Evolutionary conservation across 2,113 vertebrate species (phyloP), one percentile per base, ranked within the genome.

Genomic region (Spheniscus mendiculus): DNA sequence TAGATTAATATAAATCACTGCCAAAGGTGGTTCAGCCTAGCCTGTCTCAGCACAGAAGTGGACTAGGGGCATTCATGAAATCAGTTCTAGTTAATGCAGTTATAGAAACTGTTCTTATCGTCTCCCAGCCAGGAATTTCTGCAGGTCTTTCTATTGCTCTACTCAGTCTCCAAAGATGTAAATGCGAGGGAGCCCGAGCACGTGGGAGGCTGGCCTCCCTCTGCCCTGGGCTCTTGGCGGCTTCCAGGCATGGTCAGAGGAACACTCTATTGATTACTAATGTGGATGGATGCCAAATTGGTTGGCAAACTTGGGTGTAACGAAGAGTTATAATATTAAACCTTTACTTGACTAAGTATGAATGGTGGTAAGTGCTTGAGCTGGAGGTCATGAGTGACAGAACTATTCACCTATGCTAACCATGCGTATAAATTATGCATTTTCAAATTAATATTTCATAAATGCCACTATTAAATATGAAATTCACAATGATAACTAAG

Each of bases 371-470:
- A 92, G 21, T 45, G 23, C 67, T 79, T 6, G 11, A 82, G 49
- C 45, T 26, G 27, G 80, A 94, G 86, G 83, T 95, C 40, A 22
- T 15, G 44, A 93, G 53, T 83, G 83, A 63, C 45, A 38, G 56
- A 91, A 58, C 15, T 61, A 8, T 49, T 94, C 62, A 87, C 58
- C 62, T 93, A 20, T 81, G 78, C 42, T 74, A 92, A 70, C 65
- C 52, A 49, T 27, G 12, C 21, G 30, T 56, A 73, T 94, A 30
- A 89, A 96, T 94, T 21, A 93, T 95, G 40, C 15, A 93, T 87
- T 79, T 85, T 55, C n/a, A 45, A 65, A 66, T 96, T 70, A 96
- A 92, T 77, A 18, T 85, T 94, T 96, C 93, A 93, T 90, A 94
- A 94, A 92, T 95, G 69, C 22, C 63, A 63, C 61, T 72, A 55